phyloP scores from a whole-genome alignment of 2,888 invertebrate species.

The Nymphalis urticae region DNA sequence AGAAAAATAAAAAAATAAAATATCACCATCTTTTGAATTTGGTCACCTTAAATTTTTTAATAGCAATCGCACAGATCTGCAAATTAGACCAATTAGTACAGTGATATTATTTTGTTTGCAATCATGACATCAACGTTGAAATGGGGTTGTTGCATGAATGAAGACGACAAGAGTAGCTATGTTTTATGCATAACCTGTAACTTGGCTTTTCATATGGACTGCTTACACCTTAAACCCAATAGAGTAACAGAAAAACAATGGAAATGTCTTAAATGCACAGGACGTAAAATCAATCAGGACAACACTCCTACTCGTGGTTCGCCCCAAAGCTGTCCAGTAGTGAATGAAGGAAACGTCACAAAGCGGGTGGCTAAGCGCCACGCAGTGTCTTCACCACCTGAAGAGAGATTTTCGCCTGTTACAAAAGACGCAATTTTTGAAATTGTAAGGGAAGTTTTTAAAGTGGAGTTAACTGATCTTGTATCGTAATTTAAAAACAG shows the following conservation, averaged over 20 bases:
- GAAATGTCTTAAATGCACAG: constrained; percentile 3
- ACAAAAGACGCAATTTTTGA: no score
- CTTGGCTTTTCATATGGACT: no score
- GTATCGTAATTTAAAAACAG: no score
- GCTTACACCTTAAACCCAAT: not conserved
- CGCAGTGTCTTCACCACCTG: no score
- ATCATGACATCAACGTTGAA: constrained; percentile 1
- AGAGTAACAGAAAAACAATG: not conserved
- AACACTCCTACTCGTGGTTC: no score
- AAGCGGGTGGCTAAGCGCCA: constrained; percentile 4
- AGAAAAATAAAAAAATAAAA: no score
- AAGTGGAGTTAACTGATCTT: no score
- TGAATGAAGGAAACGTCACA: constrained; percentile 5
- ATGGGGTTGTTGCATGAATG: constrained; percentile 4
- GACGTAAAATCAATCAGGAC: constrained; percentile 6
- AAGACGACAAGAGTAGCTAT: constrained; percentile 4
- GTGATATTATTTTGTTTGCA: no score
- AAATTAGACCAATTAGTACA: constrained; percentile 2
- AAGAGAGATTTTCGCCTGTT: no score
- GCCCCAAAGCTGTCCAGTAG: constrained; percentile 3
- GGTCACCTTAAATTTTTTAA: no score
- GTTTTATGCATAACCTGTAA: not conserved
- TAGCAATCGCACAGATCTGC: not conserved
- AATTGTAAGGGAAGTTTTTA: no score
- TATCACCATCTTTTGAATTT: no score